Base-by-base conservation (phyloP, 2,797 vertebrate species). In the Sebastes iracundus region DNA sequence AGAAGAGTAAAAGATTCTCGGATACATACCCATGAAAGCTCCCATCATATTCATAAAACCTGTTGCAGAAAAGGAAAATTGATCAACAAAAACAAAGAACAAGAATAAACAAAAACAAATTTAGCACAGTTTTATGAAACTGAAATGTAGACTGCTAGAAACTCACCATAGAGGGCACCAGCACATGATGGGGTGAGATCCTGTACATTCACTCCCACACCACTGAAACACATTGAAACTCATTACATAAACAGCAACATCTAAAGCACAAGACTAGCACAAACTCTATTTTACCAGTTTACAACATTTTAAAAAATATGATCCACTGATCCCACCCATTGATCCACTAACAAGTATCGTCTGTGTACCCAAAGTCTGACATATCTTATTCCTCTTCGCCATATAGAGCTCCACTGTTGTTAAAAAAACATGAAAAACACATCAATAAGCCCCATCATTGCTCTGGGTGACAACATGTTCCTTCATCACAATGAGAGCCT, bases 41-140 rank as follows among this genome's bases (percentile, higher is more conserved):
- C 97, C 97, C 7, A 97, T 93, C 66, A 97, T 99, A 56, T 99
- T 99, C 89, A 97, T 98, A 62, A 99, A 96, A 63, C 98, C 98
- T 99, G 92, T 16, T 75, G 65, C 25, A 88, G 72, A 84, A 77
- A 85, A 72, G 4, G 10, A 70, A 55, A 1, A 28, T 0, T 20
- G 4, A 75, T 49, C 11, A 78, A 35, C 9, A 5, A 22, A 35
- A 28, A 38, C 8, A 10, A 27, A 20, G 2, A 35, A 20, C 49
- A 9, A 20, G 18, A 52, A n/a, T 18, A 52, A 79, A 46, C 7
- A 5, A 20, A 35, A 28, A 32, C 8, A 7, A 18, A 2, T 23
- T 25, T 2, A 3, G 5, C 0, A 13, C 6, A 71, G 7, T 67
- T 59, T 65, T 11, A 46, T 72, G 18, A 62, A 71, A n/a, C 0